Percentiles rank a stretch among this genome's conserved stretches.
These are phyloP conservation scores for Catharus fuscescens DNA, from an alignment of 2,113 vertebrate genomes.

Conservation along the genomic window DNA sequence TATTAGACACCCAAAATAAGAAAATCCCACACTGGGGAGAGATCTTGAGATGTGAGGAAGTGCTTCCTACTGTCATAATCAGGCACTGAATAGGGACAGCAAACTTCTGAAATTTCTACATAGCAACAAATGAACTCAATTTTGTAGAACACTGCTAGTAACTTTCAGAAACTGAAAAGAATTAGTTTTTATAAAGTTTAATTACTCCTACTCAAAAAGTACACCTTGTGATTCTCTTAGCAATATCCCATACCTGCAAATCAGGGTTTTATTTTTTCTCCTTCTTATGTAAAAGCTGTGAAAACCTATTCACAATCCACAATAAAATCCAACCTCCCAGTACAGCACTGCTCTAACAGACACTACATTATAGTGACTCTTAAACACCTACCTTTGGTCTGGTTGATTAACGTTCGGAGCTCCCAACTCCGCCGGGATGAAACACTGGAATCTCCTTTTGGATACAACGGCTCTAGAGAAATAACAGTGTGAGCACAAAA, in stretches of 20 bases:
- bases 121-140: not conserved
- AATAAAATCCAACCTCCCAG: not conserved
- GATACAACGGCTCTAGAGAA: slow-evolving; percentile 88
- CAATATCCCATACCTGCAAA: not conserved
- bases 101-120: not conserved
- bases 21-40: not conserved
- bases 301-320: not conserved
- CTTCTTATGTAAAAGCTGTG: not conserved
- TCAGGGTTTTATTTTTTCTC: not conserved
- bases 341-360: not conserved
- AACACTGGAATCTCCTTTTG: slow-evolving; percentile 84
- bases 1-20: not conserved
- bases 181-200: not conserved
- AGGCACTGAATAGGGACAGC: not conserved
- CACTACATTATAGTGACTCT: not conserved
- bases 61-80: not conserved
- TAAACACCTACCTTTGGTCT: slow-evolving; percentile 86
- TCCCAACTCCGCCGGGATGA: slow-evolving; percentile 90
- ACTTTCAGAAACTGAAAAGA: not conserved
- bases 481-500: not conserved
- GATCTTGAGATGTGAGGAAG: not conserved
- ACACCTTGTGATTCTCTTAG: not conserved
- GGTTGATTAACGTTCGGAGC: slow-evolving; percentile 91
- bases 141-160: not conserved
- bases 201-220: not conserved